Conservation (phyloP, 2,888 invertebrate genomes). For the Cryptus viduatorius region DNA sequence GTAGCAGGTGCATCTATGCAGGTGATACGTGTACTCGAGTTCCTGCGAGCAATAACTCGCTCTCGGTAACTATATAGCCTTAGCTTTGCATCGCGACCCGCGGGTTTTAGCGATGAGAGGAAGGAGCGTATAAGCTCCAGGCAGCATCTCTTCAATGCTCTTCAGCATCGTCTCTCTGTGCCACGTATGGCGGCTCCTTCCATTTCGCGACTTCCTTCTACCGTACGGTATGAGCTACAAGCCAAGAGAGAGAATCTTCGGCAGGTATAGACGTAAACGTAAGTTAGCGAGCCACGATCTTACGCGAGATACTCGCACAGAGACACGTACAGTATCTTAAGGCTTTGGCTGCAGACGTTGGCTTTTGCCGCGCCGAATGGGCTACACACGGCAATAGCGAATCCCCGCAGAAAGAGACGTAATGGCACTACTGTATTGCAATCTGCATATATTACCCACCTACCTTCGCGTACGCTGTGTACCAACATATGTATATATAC, state of each 20-base stretch:
- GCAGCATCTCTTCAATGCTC: constrained; percentile 4
- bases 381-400: constrained; percentile 19
- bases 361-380: constrained; percentile 25
- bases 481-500: constrained; percentile 35
- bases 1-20: constrained; percentile 51
- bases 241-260: constrained; percentile 7
- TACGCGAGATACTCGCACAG: constrained; percentile 33
- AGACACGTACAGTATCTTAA: constrained; percentile 42
- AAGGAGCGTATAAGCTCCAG: constrained; percentile 30
- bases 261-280: constrained; percentile 36
- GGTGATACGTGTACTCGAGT: constrained; percentile 59
- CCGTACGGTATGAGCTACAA: constrained; percentile 21
- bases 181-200: constrained; percentile 28
- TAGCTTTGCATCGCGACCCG: constrained; percentile 30
- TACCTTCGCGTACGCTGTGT: constrained; percentile 40
- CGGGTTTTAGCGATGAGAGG: constrained; percentile 30
- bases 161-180: constrained; percentile 14
- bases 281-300: constrained; percentile 30
- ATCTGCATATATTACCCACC: constrained; percentile 82
- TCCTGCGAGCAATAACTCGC: constrained; percentile 50
- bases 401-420: constrained; percentile 67
- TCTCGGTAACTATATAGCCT: constrained; percentile 51
- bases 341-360: constrained; percentile 17
- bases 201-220: constrained; percentile 36
- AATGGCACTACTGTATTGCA: constrained; percentile 79